Conservation (phyloP, 2,888 invertebrate species). For the Tanytarsus gracilentus region DNA sequence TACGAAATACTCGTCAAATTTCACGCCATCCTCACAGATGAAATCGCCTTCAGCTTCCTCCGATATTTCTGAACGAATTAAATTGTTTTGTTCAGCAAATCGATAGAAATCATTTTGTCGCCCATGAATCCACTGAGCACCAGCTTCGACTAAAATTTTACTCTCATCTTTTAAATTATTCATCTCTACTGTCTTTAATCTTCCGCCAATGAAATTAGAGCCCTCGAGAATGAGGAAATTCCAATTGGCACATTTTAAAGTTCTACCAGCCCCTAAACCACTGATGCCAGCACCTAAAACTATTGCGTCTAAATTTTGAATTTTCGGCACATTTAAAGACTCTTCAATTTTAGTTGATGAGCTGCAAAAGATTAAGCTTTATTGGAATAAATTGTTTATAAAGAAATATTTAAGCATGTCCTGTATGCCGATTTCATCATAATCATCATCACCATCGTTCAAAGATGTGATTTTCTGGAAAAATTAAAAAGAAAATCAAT, state of each 20-base stretch:
- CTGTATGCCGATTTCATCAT: not conserved
- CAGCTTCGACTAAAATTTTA: conserved; percentile 36
- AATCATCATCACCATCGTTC: not conserved
- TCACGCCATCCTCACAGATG: conserved; percentile 44
- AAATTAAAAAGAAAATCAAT: not conserved
- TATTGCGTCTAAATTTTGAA: conserved; percentile 17
- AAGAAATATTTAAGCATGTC: not conserved
- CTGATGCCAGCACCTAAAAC: conserved; percentile 29
- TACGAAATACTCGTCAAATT: conserved; percentile 44
- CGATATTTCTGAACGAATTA: conserved; percentile 35
- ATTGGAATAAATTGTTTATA: not conserved
- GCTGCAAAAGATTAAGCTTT: not conserved
- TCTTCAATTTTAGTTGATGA: not conserved
- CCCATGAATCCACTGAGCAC: conserved; percentile 44
- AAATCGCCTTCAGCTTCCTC: conserved; percentile 51
- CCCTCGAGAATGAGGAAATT: conserved; percentile 30
- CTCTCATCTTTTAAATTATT: not conserved
- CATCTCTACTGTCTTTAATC: conserved; percentile 29
- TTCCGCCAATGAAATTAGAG: conserved; percentile 28
- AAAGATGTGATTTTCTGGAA: conserved; percentile 18
- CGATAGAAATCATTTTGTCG: conserved; percentile 40
- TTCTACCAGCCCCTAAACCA: conserved; percentile 28
- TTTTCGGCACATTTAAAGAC: not conserved
- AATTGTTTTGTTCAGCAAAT: conserved; percentile 36
- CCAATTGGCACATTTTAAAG: not conserved